Percentiles rank a stretch among this genome's conserved stretches.
Evolutionary conservation across 2,113 vertebrate genomes (phyloP).

Genomic region (Cygnus buccinator): DNA sequence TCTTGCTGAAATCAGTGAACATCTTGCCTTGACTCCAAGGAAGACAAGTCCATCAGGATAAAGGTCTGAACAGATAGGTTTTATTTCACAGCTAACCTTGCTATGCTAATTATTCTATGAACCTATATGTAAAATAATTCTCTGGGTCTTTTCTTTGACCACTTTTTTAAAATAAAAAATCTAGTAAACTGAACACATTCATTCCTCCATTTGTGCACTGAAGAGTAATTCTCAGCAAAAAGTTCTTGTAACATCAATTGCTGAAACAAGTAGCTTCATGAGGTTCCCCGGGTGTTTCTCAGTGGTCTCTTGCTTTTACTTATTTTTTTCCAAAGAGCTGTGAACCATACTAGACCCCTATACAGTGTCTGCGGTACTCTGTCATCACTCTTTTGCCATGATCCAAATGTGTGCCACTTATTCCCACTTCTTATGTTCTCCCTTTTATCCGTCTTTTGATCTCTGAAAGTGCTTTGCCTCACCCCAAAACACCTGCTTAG

Average conservation of each 20-base stretch:
- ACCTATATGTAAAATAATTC: background rate
- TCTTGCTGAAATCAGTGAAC: background rate
- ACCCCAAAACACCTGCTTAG: background rate
- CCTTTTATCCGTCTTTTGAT: background rate
- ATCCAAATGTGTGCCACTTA: background rate
- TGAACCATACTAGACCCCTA: rapidly evolving
- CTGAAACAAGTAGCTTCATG: background rate
- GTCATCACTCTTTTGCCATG: background rate
- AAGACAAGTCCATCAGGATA: background rate
- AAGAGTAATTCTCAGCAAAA: background rate
- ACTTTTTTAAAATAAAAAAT: background rate
- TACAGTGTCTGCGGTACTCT: background rate
- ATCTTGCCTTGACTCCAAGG: background rate
- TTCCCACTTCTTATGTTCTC: background rate
- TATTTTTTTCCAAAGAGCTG: background rate
- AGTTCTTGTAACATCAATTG: background rate
- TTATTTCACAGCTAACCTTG: background rate
- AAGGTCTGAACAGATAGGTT: background rate
- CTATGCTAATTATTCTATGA: background rate
- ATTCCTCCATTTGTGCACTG: background rate
- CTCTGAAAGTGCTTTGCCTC: background rate
- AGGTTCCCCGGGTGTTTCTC: background rate
- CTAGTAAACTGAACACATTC: background rate
- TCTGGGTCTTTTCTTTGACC: background rate
- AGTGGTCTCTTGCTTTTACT: background rate